Evolutionary conservation across 2,113 vertebrate species (phyloP).

Genomic region (Ellobius talpinus): DNA sequence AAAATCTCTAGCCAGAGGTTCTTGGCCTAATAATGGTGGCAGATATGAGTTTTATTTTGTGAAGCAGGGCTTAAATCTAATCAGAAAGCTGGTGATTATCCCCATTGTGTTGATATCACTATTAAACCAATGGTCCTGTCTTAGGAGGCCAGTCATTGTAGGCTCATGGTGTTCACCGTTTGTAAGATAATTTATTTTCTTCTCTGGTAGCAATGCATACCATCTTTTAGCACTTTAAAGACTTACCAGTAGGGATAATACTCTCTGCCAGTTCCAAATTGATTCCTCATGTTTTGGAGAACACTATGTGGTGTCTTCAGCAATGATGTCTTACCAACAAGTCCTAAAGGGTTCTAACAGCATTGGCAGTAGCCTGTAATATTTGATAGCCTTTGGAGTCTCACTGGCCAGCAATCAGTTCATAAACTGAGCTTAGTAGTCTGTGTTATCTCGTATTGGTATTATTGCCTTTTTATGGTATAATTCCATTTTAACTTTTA

Average conservation of each 20-base stretch:
- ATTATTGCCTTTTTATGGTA: background rate
- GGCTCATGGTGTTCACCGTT: background rate
- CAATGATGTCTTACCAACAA: background rate
- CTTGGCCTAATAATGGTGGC: background rate
- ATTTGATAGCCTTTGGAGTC: background rate
- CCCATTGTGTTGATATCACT: background rate
- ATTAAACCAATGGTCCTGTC: background rate
- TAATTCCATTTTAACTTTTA: background rate
- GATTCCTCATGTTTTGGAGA: background rate
- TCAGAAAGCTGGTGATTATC: background rate
- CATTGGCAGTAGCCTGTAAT: background rate
- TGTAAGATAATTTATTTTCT: background rate
- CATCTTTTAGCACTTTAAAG: background rate
- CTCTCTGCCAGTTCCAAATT: background rate
- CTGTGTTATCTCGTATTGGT: background rate
- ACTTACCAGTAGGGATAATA: background rate
- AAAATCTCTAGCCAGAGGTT: background rate
- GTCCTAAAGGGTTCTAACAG: background rate
- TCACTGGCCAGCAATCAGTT: background rate
- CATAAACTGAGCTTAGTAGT: background rate
- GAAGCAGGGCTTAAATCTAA: background rate
- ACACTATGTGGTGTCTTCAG: background rate
- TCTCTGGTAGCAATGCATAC: background rate
- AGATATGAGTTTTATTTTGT: background rate
- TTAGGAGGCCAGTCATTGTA: background rate